phyloP scores from a whole-genome alignment of 2,888 invertebrate genomes.

The Saturnia pavonia region DNA sequence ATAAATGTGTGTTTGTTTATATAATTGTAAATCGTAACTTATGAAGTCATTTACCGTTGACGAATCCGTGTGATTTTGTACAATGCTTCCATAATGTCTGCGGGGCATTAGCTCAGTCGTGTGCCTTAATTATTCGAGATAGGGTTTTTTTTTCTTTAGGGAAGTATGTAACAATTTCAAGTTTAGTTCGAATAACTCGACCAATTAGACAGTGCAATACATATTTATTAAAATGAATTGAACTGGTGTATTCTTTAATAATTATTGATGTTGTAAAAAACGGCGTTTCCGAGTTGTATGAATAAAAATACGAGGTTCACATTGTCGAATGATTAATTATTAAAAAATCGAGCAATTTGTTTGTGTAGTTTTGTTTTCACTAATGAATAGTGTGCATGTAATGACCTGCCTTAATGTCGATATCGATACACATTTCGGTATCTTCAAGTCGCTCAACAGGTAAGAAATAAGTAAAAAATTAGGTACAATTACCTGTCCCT shows the following conservation, averaged over 20 bases:
- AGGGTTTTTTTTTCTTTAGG: constrained; percentile 26
- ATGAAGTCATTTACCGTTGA: constrained; percentile 47
- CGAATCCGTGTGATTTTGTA: constrained; percentile 33
- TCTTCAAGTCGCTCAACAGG: too few species aligned
- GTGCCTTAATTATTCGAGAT: constrained; percentile 55
- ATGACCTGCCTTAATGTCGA: too few species aligned
- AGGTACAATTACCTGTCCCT: too few species aligned
- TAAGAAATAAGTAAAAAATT: too few species aligned
- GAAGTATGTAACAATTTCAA: constrained; percentile 23
- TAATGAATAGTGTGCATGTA: too few species aligned
- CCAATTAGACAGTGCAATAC: constrained; percentile 65
- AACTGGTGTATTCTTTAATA: constrained; percentile 16
- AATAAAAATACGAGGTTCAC: neutral
- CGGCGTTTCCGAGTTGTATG: constrained; percentile 15
- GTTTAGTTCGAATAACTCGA: constrained; percentile 44
- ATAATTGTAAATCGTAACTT: constrained; percentile 66
- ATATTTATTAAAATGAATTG: constrained; percentile 60
- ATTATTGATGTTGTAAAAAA: constrained; percentile 8
- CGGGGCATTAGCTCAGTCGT: constrained; percentile 55
- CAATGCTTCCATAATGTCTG: constrained; percentile 55
- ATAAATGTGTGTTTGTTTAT: constrained; percentile 74
- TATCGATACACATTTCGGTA: too few species aligned
- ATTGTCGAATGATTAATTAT: constrained; percentile 29
- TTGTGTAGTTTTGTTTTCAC: constrained; percentile 55
- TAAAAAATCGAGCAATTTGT: constrained; percentile 39